These are phyloP conservation scores for Arrhopalites spinosus DNA, from an alignment of 2,888 invertebrate genomes.

Conservation along the genomic window DNA sequence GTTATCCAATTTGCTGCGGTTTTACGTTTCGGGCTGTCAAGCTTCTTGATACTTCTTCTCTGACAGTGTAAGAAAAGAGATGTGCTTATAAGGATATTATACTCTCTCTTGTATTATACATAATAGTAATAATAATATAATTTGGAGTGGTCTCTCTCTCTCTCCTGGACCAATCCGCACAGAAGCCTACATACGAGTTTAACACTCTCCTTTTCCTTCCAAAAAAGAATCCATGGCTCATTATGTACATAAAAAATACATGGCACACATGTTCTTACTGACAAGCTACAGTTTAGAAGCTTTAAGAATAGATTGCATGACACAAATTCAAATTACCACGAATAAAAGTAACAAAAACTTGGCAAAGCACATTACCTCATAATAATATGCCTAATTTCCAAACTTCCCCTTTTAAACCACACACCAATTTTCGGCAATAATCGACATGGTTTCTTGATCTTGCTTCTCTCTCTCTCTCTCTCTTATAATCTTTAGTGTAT, in stretches of 20 bases:
- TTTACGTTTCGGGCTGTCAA: constrained; percentile 34
- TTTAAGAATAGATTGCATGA: neutral
- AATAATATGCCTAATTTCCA: constrained; percentile 32
- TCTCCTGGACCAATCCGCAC: neutral
- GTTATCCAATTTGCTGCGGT: constrained; percentile 43
- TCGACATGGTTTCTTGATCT: constrained; percentile 19
- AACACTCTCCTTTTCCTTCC: neutral
- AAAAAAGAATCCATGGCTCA: neutral
- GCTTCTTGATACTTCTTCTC: neutral
- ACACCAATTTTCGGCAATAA: constrained; percentile 30
- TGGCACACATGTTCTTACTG: neutral
- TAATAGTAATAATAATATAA: neutral
- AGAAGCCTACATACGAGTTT: no score
- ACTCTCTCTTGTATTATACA: neutral
- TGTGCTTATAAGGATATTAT: no score
- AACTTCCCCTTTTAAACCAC: constrained; percentile 31
- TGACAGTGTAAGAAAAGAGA: neutral
- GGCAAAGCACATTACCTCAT: constrained; percentile 4
- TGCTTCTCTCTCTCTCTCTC: neutral
- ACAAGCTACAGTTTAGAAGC: neutral
- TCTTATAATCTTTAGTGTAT: no score
- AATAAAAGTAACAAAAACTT: no score
- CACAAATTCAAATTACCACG: neutral
- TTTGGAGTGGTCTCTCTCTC: no score
- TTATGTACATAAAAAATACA: neutral